Evolutionary conservation across 2,797 vertebrate species (phyloP), one percentile per base, ranked within the genome.

Genomic region (Gymnoscopelus braueri): DNA sequence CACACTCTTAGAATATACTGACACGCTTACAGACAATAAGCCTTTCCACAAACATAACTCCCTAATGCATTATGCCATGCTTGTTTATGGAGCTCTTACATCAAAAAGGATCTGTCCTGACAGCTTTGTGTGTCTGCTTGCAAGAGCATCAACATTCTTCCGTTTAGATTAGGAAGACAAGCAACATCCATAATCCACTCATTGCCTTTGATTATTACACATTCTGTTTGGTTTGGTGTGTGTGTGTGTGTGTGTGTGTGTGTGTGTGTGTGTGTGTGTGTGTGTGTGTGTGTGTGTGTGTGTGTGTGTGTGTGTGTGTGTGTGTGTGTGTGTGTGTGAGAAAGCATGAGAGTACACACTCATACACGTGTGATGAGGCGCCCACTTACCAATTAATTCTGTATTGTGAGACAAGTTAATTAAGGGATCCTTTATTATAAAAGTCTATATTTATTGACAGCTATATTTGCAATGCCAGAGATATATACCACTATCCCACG

Each of bases 91-190:
- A 76, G 72, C 53, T 80, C 72, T 76, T 66, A 84, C 79, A 82
- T 87, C 79, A 86, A 77, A 84, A 29, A 48, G 65, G 61, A 76
- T 74, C 63, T 79, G 51, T 74, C 80, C 71, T 77, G 52, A 0
- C 75, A 77, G 78, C 79, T 76, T 81, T 67, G 70, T 71, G 60
- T 55, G 67, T 54, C 60, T 11, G 65, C 81, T 71, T 86, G 85
- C 78, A 87, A 87, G 84, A 74, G 79, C 59, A 57, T 60, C 49
- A 52, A 80, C 75, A 81, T 77, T 82, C 75, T 76, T 80, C 81
- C 70, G 65, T 79, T 79, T 77, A 63, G 24, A 80, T 74, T 54
- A 60, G 13, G 80, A 66, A 55, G 70, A 83, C 78, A 85, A 78
- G 77, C 63, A 83, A 84, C 84, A 72, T 69, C 72, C 67, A 69